Evolutionary conservation across 2,888 invertebrate genomes (phyloP).

Genomic region (Erebia aethiops): DNA sequence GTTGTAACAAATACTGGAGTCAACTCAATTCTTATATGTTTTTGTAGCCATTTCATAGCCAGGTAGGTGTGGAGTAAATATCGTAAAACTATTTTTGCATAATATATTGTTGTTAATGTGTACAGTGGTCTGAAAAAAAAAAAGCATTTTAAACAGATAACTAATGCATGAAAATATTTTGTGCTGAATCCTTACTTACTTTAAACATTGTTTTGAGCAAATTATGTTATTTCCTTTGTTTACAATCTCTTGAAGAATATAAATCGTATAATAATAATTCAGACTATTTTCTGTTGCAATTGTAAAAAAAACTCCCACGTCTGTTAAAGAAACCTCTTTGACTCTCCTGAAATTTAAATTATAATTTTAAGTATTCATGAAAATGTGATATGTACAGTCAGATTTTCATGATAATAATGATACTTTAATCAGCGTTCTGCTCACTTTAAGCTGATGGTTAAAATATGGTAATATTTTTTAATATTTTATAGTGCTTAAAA

Average conservation of each 20-base stretch:
- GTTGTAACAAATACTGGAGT: constrained; percentile 58
- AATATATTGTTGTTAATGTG: constrained; percentile 62
- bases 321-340: constrained; percentile 50
- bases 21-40: constrained; percentile 45
- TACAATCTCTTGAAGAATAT: constrained; percentile 57
- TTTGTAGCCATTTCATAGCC: constrained; percentile 59
- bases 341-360: constrained; percentile 37
- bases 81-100: constrained; percentile 57
- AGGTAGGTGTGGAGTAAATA: constrained; percentile 59
- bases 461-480: no score
- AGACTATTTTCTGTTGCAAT: constrained; percentile 50
- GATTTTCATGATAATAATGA: no score
- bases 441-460: no score
- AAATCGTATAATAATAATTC: constrained; percentile 57
- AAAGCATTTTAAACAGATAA: background rate
- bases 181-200: constrained; percentile 46
- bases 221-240: constrained; percentile 45
- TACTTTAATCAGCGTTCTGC: no score
- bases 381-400: background rate
- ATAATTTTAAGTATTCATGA: background rate
- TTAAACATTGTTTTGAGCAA: constrained; percentile 41
- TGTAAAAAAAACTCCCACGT: constrained; percentile 51
- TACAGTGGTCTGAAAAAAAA: constrained; percentile 54
- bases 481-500: no score
- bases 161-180: background rate